Evolutionary conservation across 2,888 invertebrate species (phyloP), one percentile per base, ranked within the genome.

Genomic region (Troides helena): DNA sequence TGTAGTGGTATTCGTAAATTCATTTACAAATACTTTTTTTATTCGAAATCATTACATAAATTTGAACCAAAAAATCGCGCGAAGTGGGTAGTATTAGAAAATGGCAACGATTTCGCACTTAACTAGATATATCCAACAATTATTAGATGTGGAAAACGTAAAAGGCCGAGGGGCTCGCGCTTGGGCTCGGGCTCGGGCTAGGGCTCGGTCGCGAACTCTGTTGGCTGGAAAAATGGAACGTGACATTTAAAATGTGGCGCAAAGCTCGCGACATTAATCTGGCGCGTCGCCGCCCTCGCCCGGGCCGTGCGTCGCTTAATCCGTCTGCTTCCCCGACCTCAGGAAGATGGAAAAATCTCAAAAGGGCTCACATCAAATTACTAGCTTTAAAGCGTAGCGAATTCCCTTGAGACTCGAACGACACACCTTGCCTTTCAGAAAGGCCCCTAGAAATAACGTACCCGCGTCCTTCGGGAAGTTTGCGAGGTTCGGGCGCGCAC

Each of bases 331-430:
- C 87, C 88, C 86, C 88, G 88, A 87, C 86, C 85, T 83, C 87
- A 83, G 81, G 83, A 88, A 90, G 88, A 90, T 89, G 89, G 89
- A 89, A 90, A 90, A 90, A 90, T 91, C 91, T 90, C 86, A 83
- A 86, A 90, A 90, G 50, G 87, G 86, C 89, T 90, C 90, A 84
- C 90, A 89, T 90, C 90, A 91, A 91, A 91, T 92, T 92, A 91
- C 91, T 89, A 85, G 89, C 86, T 90, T 90, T 92, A 90, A 91
- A 91, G 87, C 86, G 86, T 84, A 85, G 85, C 84, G 85, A 87
- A 90, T 88, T 89, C 90, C 88, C 89, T 76, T 78, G 87, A 85
- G 88, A 83, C 74, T 74, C 76, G 81, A 82, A 84, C 88, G 85
- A 89, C 88, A 90, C 89, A 90, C 88, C 91, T 91, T 89, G 85